Base-by-base conservation (phyloP, 53 echinoderm and acorn worm genomes). In the Stichopus horrens region DNA sequence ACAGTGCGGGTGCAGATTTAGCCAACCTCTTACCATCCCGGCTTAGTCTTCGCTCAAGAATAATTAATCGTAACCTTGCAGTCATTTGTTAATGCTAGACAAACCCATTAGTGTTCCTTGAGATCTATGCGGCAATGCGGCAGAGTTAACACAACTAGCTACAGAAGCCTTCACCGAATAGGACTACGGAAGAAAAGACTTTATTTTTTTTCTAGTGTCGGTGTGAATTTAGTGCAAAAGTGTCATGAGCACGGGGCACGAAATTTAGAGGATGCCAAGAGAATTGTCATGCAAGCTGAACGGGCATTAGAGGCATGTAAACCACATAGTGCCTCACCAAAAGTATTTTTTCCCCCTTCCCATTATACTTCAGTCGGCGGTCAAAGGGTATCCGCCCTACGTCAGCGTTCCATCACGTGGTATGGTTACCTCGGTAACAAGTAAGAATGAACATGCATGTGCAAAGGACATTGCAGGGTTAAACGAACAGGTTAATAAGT, bases 171-270 rank as follows among this genome's bases (percentile, higher is more conserved):
- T 91, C 83, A 89, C 89, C 0, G 37, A 80, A 1, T 91, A 93
- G 54, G 90, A 86, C 90, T 5, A 58, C 77, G 71, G 54, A 86
- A 9, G 86, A 89, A 0, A 89, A 93, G 56, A 53, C 65, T 6
- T 5, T 58, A 92, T 55, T 94, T 94, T 74, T 14, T 94, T 14
- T 92, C 91, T n/a, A 90, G 94, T 16, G 53, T 94, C 11, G 58
- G 66, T 55, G 82, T 92, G 4, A 53, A 74, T 2, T 23, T 94
- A 8, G 90, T 86, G 54, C 53, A 71, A 5, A 94, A 90, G 58
- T 92, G 92, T 52, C 92, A 94, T 58, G 92, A 94, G 79, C 90
- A 90, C 19, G 92, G 90, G 7, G 86, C 86, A 0, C 14, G 52
- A 21, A 78, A 58, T 53, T 52, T 92, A 8, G 73, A 85, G 0